A percentile compares a stretch with the other conserved stretches of the same genome.
Evolutionary conservation across 2,113 vertebrate species (phyloP).

Genomic region (Cinclus mexicanus): DNA sequence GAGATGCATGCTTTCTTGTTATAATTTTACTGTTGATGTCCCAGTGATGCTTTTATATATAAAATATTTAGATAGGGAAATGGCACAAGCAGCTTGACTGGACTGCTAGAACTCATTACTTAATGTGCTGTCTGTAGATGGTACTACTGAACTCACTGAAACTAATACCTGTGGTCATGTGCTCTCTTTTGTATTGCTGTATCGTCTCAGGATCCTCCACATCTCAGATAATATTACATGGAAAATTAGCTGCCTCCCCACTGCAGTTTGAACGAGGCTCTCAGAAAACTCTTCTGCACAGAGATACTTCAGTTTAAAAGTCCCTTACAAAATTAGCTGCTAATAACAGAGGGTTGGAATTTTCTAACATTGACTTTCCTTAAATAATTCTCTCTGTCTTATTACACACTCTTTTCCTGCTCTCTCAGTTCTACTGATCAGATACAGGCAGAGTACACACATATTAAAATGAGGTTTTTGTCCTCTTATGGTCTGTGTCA

Average conservation of each 20-base stretch:
- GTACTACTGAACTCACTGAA: slow-evolving; percentile 32
- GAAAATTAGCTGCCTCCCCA: slow-evolving; percentile 15
- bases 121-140: slow-evolving; percentile 3
- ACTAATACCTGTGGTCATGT: slow-evolving; percentile 25
- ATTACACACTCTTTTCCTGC: neutral
- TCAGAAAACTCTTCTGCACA: neutral
- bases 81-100: neutral
- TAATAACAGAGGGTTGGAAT: neutral
- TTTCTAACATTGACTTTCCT: neutral
- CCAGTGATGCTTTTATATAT: neutral
- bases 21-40: neutral
- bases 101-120: slow-evolving; percentile 18
- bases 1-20: neutral
- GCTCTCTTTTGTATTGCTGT: slow-evolving; percentile 8
- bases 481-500: neutral
- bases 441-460: neutral
- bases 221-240: slow-evolving; percentile 23
- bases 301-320: slow-evolving; percentile 8
- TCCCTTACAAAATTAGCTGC: neutral
- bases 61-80: slow-evolving; percentile 42
- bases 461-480: neutral
- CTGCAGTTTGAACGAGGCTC: neutral
- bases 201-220: neutral
- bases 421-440: neutral
- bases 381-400: neutral